Base-by-base conservation (phyloP, 2,113 vertebrate species). In the Picathartes gymnocephalus region DNA sequence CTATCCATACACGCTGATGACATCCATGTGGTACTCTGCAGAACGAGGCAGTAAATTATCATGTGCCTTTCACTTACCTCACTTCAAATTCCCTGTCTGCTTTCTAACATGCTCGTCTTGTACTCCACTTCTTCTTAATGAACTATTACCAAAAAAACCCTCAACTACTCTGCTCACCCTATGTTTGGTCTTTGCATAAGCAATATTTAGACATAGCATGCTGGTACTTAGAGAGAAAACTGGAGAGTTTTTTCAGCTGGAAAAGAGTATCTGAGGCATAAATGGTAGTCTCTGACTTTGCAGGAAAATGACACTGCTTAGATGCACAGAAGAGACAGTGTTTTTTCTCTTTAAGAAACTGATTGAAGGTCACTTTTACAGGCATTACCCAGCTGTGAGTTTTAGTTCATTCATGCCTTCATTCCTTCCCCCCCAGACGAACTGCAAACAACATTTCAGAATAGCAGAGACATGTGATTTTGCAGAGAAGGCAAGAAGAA, bases 61-160 rank as follows among this genome's bases (percentile, higher is more conserved):
- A 37, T 6, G 4, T 44, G 47, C 44, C 81, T 95, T 91, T 96
- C 93, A 72, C 89, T 92, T 96, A 93, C 86, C 81, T 92, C 89
- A 88, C 45, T 93, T 84, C 57, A 57, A 92, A 64, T 89, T 83
- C 86, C 73, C 44, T 81, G 42, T 39, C 83, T 87, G 30, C 57
- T 79, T 23, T 74, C 14, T 58, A 81, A 69, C 7, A 1, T 69
- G 11, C 39, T 85, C 48, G 37, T 68, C 69, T 88, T 71, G 70
- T 42, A 44, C 21, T 69, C 20, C 15, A 42, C 28, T 92, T 90
- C 61, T 74, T 85, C 50, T 72, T 92, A 81, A 88, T 89, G 51
- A 94, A 44, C 44, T 71, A 82, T 68, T 92, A 78, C 56, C 31
- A 65, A 87, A 88, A 86, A 35, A 11, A 0, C 0, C 0, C 23